Evolutionary conservation across 2,888 invertebrate genomes (phyloP).

Genomic region (Drosophila bunnanda): DNA sequence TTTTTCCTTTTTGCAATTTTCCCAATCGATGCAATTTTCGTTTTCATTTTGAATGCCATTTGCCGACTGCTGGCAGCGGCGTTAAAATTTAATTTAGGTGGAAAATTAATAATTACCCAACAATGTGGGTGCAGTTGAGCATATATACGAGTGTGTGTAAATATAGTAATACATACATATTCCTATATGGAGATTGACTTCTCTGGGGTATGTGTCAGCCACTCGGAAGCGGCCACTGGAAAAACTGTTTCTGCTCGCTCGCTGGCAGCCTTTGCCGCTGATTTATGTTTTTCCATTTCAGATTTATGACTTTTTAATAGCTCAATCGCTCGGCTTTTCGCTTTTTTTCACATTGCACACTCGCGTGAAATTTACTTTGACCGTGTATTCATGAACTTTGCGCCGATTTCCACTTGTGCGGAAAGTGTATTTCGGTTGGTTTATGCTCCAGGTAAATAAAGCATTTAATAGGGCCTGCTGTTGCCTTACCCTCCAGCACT

Average conservation of each 20-base stretch:
- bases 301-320: conserved; percentile 79
- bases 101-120: conserved; percentile 79
- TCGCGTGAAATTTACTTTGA: conserved; percentile 73
- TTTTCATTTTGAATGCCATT: conserved; percentile 67
- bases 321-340: conserved; percentile 64
- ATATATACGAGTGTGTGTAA: conserved; percentile 17
- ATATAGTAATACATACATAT: conserved; percentile 13
- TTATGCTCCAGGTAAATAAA: conserved; percentile 48
- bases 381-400: conserved; percentile 70
- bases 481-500: conserved; percentile 30
- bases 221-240: conserved; percentile 26
- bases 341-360: conserved; percentile 66
- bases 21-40: conserved; percentile 73
- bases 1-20: conserved; percentile 57
- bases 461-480: conserved; percentile 58
- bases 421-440: conserved; percentile 51
- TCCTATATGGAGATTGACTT: conserved; percentile 34
- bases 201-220: conserved; percentile 32
- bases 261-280: conserved; percentile 64
- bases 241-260: conserved; percentile 59
- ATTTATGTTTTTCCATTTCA: conserved; percentile 77
- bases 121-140: conserved; percentile 76
- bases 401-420: conserved; percentile 52
- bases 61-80: conserved; percentile 49
- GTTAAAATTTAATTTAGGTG: conserved; percentile 78